Base-by-base conservation (phyloP, 2,888 invertebrate species). In the Xestia rhomboidea region DNA sequence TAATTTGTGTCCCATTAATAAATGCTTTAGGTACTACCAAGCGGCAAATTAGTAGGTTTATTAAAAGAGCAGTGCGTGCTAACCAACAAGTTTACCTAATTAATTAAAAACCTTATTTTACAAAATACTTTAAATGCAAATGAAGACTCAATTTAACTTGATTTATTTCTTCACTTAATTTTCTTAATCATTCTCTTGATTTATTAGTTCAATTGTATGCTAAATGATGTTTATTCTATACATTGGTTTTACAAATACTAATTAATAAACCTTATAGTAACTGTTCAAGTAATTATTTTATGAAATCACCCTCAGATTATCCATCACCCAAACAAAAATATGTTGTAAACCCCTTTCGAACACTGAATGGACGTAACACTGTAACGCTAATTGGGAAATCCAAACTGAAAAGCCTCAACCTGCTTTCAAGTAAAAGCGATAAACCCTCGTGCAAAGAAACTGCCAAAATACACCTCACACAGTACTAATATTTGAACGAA, bases 401-500 rank as follows among this genome's bases (percentile, higher is more conserved):
- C n/a, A 54, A 54, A 77, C 41, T 71, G 4, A 62, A 70, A 38
- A 63, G 24, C 10, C 8, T 73, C 30, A 41, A 34, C 41, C 41
- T 6, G 60, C 30, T 60, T 60, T 44, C n/a, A 24, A 44, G 18
- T 27, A 27, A 79, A 79, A 44, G 27, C 30, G 38, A 18, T 27
- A n/a, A 21, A 24, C 24, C 38, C 8, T 44, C 18, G 0, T 27
- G 24, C 27, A 27, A 54, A 64, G 82, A 44, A 76, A 51, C 24
- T 77, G 27, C 57, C 64, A 64, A 82, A 77, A 77, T 44, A 27
- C 27, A 46, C 21, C n/a, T 2, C 24, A n/a, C 44, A 51, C 27
- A 38, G 60, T 44, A 38, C 62, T 77, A 67, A 75, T 79, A 76
- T 64, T 76, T 64, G 69, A 77, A 62, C 49, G 68, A 60, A 79